Base-by-base conservation (phyloP, 2,113 vertebrate species). In the Pogona vitticeps region DNA sequence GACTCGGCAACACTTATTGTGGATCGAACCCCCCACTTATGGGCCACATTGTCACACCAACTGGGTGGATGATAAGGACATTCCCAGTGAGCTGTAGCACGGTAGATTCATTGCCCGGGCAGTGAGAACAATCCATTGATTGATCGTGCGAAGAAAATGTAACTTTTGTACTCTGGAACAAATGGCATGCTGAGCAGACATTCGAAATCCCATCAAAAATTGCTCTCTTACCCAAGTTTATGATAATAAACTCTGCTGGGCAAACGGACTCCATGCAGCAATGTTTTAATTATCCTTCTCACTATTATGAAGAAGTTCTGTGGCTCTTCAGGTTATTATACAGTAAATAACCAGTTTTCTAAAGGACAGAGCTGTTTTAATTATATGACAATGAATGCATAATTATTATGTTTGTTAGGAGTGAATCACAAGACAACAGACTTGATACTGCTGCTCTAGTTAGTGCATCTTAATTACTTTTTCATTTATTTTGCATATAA, bases 401-500 rank as follows among this genome's bases (percentile, higher is more conserved):
- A 97, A 97, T 97, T 97, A 97, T 97, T 97, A 95, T 97, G 95
- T 97, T 97, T 97, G 96, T 97, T 97, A 97, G 96, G 96, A 96
- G 94, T 96, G 96, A 97, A 97, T 97, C 97, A 95, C 96, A 96
- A 97, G 96, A 97, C 97, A 97, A 96, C 96, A 97, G 97, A 96
- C 97, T 97, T 96, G 96, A 97, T 97, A 96, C 95, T 96, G 95
- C 96, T 96, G 96, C 96, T 96, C 95, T 97, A 93, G 96, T 97
- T 97, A 96, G 95, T 96, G 96, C 96, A 96, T 97, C 96, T 97
- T 97, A 97, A 97, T 97, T 97, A 97, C 97, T 97, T 97, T 97
- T 97, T 97, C 96, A 97, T 97, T 97, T 97, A 97, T 96, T 97
- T 97, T 97, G 97, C 97, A 97, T 97, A 97, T 97, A 97, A 97